Percentiles rank a stretch among this genome's conserved stretches.
Conservation (phyloP, 2,888 invertebrate genomes). For the Lithophane semibrunnea region DNA sequence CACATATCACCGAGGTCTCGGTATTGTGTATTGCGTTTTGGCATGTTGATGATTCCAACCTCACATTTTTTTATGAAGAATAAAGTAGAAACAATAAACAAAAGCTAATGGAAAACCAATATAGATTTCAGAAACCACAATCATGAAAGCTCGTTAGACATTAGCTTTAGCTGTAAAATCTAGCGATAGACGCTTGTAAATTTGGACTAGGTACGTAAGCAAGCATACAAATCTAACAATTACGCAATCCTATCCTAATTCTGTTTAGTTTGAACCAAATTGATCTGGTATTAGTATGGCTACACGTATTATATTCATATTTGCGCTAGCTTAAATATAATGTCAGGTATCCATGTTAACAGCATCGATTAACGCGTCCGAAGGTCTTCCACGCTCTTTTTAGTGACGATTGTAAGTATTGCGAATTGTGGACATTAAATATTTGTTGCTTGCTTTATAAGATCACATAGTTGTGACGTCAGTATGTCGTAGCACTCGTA, state of each 20-base stretch:
- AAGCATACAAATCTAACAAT: slow-evolving; percentile 10
- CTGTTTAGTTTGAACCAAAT: slow-evolving; percentile 25
- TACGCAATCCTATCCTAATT: slow-evolving; percentile 36
- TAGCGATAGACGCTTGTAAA: slow-evolving; percentile 23
- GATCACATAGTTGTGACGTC: not conserved
- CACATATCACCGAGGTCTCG: not conserved
- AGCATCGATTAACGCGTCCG: slow-evolving; percentile 40
- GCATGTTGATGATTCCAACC: not conserved
- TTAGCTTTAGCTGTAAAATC: slow-evolving; percentile 28
- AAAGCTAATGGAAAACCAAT: slow-evolving; percentile 36
- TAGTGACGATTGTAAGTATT: not conserved
- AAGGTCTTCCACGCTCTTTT: slow-evolving; percentile 33
- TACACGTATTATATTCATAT: slow-evolving; percentile 20
- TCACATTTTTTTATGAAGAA: slow-evolving; percentile 4
- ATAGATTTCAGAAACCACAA: slow-evolving; percentile 31
- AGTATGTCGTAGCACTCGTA: not conserved
- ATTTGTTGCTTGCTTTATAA: slow-evolving; percentile 9
- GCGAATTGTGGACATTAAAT: slow-evolving; percentile 5
- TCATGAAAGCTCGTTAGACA: slow-evolving; percentile 24
- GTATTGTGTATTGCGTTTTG: not conserved
- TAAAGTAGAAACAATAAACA: slow-evolving; percentile 13
- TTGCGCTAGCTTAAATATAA: slow-evolving; percentile 8
- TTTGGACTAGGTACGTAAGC: slow-evolving; percentile 14
- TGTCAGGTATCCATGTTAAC: slow-evolving; percentile 21
- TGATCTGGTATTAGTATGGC: slow-evolving; percentile 4